phyloP scores from a whole-genome alignment of 1,140 invertebrate species.

The Nautilus pompilius region DNA sequence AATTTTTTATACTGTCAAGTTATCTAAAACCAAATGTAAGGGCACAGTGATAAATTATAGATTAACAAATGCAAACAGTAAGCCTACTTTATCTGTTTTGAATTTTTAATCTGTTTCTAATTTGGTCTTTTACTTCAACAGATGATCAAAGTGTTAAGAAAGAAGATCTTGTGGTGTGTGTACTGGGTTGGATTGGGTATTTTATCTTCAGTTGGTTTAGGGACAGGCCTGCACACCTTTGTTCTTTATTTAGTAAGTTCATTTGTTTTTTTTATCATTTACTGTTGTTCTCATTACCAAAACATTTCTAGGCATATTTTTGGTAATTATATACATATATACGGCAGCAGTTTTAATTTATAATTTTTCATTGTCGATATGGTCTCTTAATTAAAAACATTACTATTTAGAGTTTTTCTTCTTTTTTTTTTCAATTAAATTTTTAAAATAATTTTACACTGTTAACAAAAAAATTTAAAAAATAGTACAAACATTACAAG shows the following conservation, averaged over 20 bases:
- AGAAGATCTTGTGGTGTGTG: slow-evolving; percentile 68
- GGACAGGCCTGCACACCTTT: slow-evolving; percentile 98
- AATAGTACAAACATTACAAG: no score
- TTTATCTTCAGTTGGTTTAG: slow-evolving; percentile 93
- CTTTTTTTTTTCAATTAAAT: background rate
- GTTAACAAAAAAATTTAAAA: background rate
- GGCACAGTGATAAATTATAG: no score
- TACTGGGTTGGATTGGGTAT: slow-evolving; percentile 97
- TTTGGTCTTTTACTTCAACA: no score
- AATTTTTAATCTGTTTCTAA: no score
- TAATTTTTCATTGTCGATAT: background rate
- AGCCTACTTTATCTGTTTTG: no score
- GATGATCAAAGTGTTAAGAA: slow-evolving; percentile 53
- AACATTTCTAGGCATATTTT: background rate
- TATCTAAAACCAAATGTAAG: no score
- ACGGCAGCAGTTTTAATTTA: background rate
- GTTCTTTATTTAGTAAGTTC: slow-evolving; percentile 90
- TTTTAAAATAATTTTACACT: background rate
- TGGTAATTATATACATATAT: background rate
- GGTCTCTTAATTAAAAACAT: background rate
- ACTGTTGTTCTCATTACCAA: background rate
- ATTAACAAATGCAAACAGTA: no score
- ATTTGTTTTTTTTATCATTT: slow-evolving; percentile 50
- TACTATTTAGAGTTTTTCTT: background rate
- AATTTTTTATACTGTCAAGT: no score